Evolutionary conservation across 2,888 invertebrate species (phyloP).

Genomic region (Deilephila elpenor): DNA sequence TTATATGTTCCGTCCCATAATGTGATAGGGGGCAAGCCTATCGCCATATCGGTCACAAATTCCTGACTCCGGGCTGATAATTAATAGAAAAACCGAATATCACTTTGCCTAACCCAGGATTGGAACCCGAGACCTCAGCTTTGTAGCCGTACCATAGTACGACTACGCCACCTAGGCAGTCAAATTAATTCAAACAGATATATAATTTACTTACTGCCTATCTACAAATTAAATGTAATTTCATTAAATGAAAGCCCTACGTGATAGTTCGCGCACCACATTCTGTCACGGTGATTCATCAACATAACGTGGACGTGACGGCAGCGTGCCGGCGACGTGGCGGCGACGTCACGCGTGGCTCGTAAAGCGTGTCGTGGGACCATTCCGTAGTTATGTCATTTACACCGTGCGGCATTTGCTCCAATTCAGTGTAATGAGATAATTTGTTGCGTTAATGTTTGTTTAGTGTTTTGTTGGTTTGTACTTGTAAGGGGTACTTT

Average conservation of each 20-base stretch:
- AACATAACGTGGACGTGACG: constrained; percentile 12
- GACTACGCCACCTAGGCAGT: too few species aligned
- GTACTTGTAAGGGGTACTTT: background rate
- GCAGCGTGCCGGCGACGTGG: background rate
- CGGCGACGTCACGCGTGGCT: background rate
- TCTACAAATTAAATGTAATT: background rate
- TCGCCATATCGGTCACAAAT: too few species aligned
- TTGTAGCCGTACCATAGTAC: background rate
- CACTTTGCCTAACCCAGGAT: too few species aligned
- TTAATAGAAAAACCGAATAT: too few species aligned
- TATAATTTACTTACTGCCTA: too few species aligned
- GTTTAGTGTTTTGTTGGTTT: background rate
- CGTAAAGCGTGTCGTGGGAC: constrained; percentile 1
- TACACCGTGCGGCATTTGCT: constrained; percentile 5
- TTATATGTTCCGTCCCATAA: too few species aligned
- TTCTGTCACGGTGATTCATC: constrained; percentile 16
- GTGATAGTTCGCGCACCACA: constrained; percentile 1
- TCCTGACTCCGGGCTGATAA: too few species aligned
- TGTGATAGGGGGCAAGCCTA: too few species aligned
- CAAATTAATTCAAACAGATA: too few species aligned
- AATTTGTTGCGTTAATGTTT: constrained; percentile 6
- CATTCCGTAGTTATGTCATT: constrained; percentile 6
- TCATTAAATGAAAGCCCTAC: background rate
- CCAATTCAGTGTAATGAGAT: background rate
- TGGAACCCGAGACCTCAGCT: too few species aligned